Evolutionary conservation across 2,888 invertebrate species (phyloP), one percentile per base, ranked within the genome.

Genomic region (Electrophaes corylata): DNA sequence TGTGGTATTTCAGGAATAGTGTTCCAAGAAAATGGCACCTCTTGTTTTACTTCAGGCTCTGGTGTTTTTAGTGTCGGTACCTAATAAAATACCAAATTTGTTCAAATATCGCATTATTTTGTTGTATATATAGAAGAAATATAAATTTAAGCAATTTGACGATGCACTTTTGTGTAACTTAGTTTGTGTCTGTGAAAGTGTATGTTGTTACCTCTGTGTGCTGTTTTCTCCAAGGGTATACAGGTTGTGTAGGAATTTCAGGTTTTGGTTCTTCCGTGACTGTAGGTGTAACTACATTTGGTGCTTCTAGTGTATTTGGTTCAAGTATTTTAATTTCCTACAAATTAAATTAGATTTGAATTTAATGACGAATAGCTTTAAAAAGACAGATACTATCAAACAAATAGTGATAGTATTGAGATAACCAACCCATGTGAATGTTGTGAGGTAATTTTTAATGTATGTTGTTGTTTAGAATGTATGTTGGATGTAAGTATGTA

Each of bases 1-100:
- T 91, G 90, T 70, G 90, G 89, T 74, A 91, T 80, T 82, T 90
- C 91, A 64, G 91, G 90, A 73, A 91, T 91, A 41, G 81, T 79
- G 64, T 90, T 75, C 91, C 91, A 91, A 61, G 91, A 91, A 72
- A 91, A 90, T 47, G 86, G 80, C 40, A 86, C 83, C 67, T 84
- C 83, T 45, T 78, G 81, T 66, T 76, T 79, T 67, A 76, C 78
- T 60, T 84, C 81, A 41, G 82, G 72, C 65, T 80, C 81, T 19
- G 85, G 77, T 60, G 79, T 79, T 60, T 79, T 68, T 50, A 84
- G 60, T 61, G 73, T 73, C 45, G 86, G 83, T 63, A 85, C 83
- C 90, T 89, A 79, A 72, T 67, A 53, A 72, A 37, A 65, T 45
- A 41, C 40, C 6, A 57, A 41, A 19, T 37, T 44, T 18, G 8